Base-by-base conservation (phyloP, 92 coral and sea anemone species). In the Palythoa grandis region DNA sequence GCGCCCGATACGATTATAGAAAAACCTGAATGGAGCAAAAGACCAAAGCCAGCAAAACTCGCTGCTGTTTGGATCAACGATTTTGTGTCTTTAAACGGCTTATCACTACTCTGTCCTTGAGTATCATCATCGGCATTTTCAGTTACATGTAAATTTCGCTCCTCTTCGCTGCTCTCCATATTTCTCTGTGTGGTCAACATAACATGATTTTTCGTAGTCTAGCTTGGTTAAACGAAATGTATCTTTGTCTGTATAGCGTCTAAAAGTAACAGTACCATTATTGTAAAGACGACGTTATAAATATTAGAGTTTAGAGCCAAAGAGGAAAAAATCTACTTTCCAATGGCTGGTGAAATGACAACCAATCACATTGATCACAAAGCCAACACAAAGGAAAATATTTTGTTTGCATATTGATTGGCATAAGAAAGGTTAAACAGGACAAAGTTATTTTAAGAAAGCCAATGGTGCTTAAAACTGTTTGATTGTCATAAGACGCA, bases 1-100 rank as follows among this genome's bases (percentile, higher is more conserved):
- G 98, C 91, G 19, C 94, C 94, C 3, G 98, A 93, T 1, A 94
- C 86, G 10, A 92, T 87, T 13, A 94, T 87, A 4, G 77, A 67
- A 65, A 87, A 92, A 16, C 91, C 83, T 10, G 91, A 69, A 71
- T 94, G 98, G 39, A 94, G 87, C 0, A 92, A 72, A 78, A 94
- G 66, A 4, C 92, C 95, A 54, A 92, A 72, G 11, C 98, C 95
- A 66, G 79, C 88, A 83, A 94, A 94, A 74, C 95, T 66, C 53
- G 29, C 61, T 23, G 84, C 60, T 14, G 74, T 48, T 79, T 65
- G 84, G 5, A 79, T 23, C 56, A 80, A 23, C 39, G 85, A 80
- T 80, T 43, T 67, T 23, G 20, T 15, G 72, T 80, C 85, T 11
- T 80, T 80, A 52, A 80, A 80, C 73, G 58, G 9, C 25, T 65